phyloP scores from a whole-genome alignment of 2,797 vertebrate species.

The Lacerta bilineata region DNA sequence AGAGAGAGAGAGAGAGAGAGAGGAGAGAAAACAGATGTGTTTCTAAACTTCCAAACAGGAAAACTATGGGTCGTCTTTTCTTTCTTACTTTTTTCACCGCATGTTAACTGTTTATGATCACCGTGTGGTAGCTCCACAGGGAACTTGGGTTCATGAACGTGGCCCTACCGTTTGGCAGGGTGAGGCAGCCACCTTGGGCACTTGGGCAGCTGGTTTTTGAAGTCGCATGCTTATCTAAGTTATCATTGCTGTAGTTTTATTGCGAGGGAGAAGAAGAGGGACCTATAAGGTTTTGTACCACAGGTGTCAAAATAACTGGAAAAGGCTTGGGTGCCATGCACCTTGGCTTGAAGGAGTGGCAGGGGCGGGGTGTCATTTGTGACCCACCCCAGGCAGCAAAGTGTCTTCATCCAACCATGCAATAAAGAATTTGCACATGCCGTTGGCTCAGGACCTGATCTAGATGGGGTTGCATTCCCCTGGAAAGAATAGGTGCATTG shows the following conservation, averaged over 20 bases:
- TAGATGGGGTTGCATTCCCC: too few relatives aligned
- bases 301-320: neutral
- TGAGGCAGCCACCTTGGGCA: neutral
- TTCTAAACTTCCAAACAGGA: conserved; percentile 57
- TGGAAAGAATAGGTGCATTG: too few relatives aligned
- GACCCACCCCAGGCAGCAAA: neutral
- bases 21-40: conserved; percentile 43
- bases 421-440: neutral
- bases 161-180: neutral
- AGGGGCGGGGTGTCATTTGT: neutral
- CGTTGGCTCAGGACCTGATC: neutral
- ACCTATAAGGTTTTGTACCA: neutral
- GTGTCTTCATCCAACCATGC: neutral
- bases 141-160: neutral
- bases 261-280: neutral
- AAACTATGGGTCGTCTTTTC: conserved; percentile 19
- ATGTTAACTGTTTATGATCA: conserved; percentile 17
- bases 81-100: neutral
- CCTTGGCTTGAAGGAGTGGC: neutral
- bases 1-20: neutral
- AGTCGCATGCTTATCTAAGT: neutral
- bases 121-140: neutral
- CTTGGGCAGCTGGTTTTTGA: neutral
- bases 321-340: neutral
- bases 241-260: neutral